Evolutionary conservation across 2,113 vertebrate genomes (phyloP), one percentile per base, ranked within the genome.

Genomic region (Oryzias celebensis): DNA sequence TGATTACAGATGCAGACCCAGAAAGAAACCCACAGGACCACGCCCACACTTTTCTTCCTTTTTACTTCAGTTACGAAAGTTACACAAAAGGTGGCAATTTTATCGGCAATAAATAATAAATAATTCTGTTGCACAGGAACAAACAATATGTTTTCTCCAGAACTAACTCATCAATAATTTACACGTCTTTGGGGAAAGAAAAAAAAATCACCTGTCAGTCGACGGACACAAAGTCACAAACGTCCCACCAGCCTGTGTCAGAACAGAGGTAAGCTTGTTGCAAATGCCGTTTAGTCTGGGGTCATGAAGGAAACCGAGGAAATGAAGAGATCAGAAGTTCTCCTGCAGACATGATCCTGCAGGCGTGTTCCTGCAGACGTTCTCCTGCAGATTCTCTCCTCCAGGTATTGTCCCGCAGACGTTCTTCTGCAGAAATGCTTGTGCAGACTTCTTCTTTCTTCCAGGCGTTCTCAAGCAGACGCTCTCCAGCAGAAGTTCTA

Each of bases 21-120:
- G 26, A 36, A 36, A 36, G 36, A 36, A 36, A 36, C 36, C 36
- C 36, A 36, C 36, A 36, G 36, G 8, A 36, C 36, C 36, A 36
- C 36, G 8, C 36, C 36, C 36, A 12, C 10, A 10, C 10, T 12
- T 56, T 76, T 59, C 5, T 68, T 53, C 84, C 5, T 86, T 92
- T 95, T 95, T 94, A 93, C 93, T 95, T 95, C 91, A 93, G 90
- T 94, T 95, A 96, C 94, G 93, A 94, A 93, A 91, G 90, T 92
- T 94, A 94, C 95, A 96, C 92, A 94, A 98, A 88, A 97, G 95
- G 94, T 97, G 95, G 94, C 95, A 95, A 95, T 92, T 96, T 91
- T 93, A 92, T 91, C 24, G 82, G 95, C 95, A 96, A 98, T 98
- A 98, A 98, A 98, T 98, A 97, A 97, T 97, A 98, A 97, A 97